These are phyloP conservation scores for Trachymyrmex cornetzi DNA, from an alignment of 1,140 invertebrate genomes.

Conservation along the genomic window DNA sequence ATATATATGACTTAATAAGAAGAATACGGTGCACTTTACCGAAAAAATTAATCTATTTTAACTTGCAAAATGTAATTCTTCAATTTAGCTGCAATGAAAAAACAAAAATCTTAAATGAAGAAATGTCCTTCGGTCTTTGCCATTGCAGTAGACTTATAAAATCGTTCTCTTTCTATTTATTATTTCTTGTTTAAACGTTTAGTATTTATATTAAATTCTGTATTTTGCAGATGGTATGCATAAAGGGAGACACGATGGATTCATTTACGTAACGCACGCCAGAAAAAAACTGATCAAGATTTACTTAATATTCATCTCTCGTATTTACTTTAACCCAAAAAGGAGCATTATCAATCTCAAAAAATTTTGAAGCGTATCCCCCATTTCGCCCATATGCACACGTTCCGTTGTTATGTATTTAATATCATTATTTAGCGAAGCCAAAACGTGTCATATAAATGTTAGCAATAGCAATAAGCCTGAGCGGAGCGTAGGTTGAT, in stretches of 20 bases:
- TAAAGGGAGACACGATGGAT: not conserved
- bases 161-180: not conserved
- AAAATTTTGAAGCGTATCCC: slow-evolving; percentile 13
- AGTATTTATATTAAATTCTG: not conserved
- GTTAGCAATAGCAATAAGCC: slow-evolving; percentile 1
- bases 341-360: not conserved
- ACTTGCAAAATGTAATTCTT: not conserved
- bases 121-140: not conserved
- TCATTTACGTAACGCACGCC: slow-evolving; percentile 14
- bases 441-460: not conserved
- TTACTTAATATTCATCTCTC: slow-evolving; percentile 6
- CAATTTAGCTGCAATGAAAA: not conserved
- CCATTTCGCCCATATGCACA: not conserved
- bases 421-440: slow-evolving; percentile 25
- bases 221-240: not conserved
- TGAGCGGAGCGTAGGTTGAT: not conserved
- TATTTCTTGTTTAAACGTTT: not conserved
- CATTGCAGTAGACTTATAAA: too few species aligned
- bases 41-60: not conserved
- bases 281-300: slow-evolving; percentile 16
- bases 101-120: not conserved
- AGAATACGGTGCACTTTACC: not conserved
- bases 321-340: not conserved
- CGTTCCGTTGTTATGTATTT: not conserved
- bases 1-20: too few species aligned